Evolutionary conservation across 2,888 invertebrate species (phyloP), one percentile per base, ranked within the genome.

Genomic region (Lordiphosa andalusiaca): DNA sequence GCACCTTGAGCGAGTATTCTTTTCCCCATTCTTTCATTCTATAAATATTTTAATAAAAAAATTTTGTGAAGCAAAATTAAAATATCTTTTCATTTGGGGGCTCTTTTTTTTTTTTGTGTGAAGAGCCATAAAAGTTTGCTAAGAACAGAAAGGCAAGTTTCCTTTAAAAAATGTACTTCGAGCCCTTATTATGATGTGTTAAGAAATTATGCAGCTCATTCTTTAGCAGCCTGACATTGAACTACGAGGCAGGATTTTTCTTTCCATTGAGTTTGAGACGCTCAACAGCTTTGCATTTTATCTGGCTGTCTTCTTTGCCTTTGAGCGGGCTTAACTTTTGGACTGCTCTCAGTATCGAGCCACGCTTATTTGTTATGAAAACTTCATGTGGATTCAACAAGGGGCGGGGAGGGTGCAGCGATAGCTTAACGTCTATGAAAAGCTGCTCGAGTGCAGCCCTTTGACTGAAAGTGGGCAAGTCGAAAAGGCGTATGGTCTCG

Each of bases 311-410:
- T 44, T 44, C 44, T 16, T 44, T 47, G 63, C 47, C 66, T 69
- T 73, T 69, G 73, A 54, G 52, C 46, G 46, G 41, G 58, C 77
- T 60, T 58, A 76, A 83, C 71, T 77, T 77, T 84, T 54, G 62
- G 77, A 65, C 77, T 59, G 67, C 68, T 76, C 73, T 62, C 58
- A 70, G 73, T 68, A 80, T 84, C 73, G 77, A 73, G 73, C 56
- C 57, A 60, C 71, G 61, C 66, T 80, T 80, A 73, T 76, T 80
- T 77, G 77, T 72, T 84, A 66, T 68, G 63, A 68, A 76, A 77
- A 69, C 78, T 82, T 76, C 36, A 63, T 70, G 67, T 47, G 54
- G 42, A 49, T 25, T 40, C 48, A 33, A 10, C 48, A 33, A 10
- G 46, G 53, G 57, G 50, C 42, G 3, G 48, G 13, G 48, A 39